Base-by-base conservation (phyloP, 1,140 invertebrate genomes). In the Drosophila sturtevanti region DNA sequence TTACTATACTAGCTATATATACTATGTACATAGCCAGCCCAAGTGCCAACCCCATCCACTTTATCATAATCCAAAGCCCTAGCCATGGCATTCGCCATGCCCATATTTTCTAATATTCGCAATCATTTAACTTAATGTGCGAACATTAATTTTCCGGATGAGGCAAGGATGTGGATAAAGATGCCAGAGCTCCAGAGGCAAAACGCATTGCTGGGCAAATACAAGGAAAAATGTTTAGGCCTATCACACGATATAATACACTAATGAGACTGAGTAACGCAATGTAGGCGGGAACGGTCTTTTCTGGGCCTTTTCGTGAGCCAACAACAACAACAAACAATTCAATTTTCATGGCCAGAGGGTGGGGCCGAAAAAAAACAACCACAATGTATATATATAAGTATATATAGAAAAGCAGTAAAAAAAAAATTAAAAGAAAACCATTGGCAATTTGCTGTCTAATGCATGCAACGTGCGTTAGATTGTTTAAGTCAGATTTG, bases 61-160 rank as follows among this genome's bases (percentile, higher is more conserved):
- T 35, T 21, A 35, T 18, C 62, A 38, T 9, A 54, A 22, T 38
- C 21, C 34, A 10, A 3, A 11, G 41, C 61, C 63, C 21, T 18
- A 35, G 3, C 12, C 31, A 27, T 11, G n/a, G 16, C 11, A 71
- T 77, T 79, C 71, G 79, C 74, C 75, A 63, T 69, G 75, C 79
- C 84, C 79, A 86, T 86, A 89, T 89, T 86, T 87, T 86, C 82
- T 82, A 86, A 86, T 86, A 86, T 86, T 86, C 84, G 84, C 82
- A 89, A 86, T 86, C 82, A 89, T 86, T 86, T 86, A 86, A 82
- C 76, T 86, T 86, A 86, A 86, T 86, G 84, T 78, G 75, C 79
- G 79, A 77, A 77, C 84, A 89, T 86, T 86, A 79, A 82, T 86
- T 79, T 86, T 89, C 68, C 68, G 63, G 37, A 81, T 61, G 72